These are phyloP conservation scores for Umimayanthus chanpuru DNA, from an alignment of 92 coral and sea anemone genomes.

Conservation along the genomic window DNA sequence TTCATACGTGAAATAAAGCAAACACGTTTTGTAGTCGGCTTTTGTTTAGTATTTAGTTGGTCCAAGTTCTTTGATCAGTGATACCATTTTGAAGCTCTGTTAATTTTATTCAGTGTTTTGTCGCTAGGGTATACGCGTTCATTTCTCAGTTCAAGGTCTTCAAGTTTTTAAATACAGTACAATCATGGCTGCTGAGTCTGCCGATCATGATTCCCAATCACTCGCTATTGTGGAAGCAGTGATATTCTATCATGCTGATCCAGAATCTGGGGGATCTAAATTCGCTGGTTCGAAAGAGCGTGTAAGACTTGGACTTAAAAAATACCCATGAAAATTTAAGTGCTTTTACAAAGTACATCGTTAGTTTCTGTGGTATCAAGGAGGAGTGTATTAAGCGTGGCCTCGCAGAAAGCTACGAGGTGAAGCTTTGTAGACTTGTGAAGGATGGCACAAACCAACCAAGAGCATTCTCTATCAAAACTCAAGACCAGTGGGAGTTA, in stretches of 20 bases:
- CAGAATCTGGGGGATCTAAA: conserved; percentile 27
- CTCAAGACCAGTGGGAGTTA: conserved; percentile 44
- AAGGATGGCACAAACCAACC: conserved; percentile 50
- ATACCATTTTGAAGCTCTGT: too few species aligned
- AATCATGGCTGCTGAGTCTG: conserved; percentile 18
- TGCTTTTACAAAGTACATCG: conserved; percentile 4
- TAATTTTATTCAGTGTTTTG: too few species aligned
- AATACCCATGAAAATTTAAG: not conserved
- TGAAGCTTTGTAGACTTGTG: conserved; percentile 30
- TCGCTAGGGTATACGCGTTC: too few species aligned
- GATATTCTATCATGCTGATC: not conserved
- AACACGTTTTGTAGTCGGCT: too few species aligned
- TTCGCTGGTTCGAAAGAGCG: conserved; percentile 41
- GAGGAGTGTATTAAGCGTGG: conserved; percentile 41
- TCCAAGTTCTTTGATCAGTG: too few species aligned
- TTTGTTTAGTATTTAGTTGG: too few species aligned
- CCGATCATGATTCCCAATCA: not conserved
- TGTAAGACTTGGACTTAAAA: conserved; percentile 32
- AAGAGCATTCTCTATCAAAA: conserved; percentile 31
- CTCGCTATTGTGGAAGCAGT: not conserved
- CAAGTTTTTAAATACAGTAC: not conserved
- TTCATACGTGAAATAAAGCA: too few species aligned
- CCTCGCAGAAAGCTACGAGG: conserved; percentile 38
- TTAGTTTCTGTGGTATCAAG: conserved; percentile 1
- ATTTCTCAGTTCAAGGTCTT: not conserved